Percentiles rank a stretch among this genome's conserved stretches.
These are phyloP conservation scores for Phthorimaea operculella DNA, from an alignment of 1,140 invertebrate species.

Conservation along the genomic window DNA sequence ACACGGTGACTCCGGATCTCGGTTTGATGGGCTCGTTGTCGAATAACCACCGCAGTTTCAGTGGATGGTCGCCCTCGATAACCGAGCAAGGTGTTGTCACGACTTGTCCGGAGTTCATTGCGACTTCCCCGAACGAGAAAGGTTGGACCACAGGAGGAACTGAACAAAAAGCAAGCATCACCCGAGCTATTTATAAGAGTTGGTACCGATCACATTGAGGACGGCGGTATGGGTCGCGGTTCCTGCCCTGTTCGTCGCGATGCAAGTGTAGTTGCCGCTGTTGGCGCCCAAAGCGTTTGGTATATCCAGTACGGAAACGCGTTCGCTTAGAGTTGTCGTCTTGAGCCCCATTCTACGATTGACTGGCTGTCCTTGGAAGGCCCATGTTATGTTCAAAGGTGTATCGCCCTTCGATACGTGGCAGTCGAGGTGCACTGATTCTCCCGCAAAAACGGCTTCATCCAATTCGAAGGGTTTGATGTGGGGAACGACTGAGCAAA, in stretches of 20 bases:
- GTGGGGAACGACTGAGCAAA: constrained; percentile 71
- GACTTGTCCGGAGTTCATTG: constrained; percentile 75
- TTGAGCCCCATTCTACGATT: constrained; percentile 58
- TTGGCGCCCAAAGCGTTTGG: constrained; percentile 71
- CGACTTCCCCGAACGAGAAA: constrained; percentile 77
- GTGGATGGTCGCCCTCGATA: constrained; percentile 77
- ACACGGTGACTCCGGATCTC: constrained; percentile 66
- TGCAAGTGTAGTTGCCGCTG: constrained; percentile 79
- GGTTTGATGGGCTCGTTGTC: constrained; percentile 69
- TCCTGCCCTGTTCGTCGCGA: constrained; percentile 75
- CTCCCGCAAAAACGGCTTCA: constrained; percentile 73
- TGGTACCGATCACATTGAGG: constrained; percentile 75
- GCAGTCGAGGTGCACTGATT: constrained; percentile 72
- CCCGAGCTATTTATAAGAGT: constrained; percentile 28
- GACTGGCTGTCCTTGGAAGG: constrained; percentile 51
- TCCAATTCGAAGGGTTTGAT: constrained; percentile 77
- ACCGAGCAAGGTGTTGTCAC: constrained; percentile 77
- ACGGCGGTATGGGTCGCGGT: constrained; percentile 69
- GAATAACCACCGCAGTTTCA: constrained; percentile 77
- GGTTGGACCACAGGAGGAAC: constrained; percentile 79
- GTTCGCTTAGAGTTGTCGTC: constrained; percentile 59
- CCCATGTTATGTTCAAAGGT: constrained; percentile 66
- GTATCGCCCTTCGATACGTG: constrained; percentile 70
- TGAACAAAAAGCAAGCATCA: constrained; percentile 63
- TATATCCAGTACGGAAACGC: constrained; percentile 69